These are phyloP conservation scores for Hydrocynus forskahlii DNA, from an alignment of 2,797 vertebrate genomes.

Conservation along the genomic window DNA sequence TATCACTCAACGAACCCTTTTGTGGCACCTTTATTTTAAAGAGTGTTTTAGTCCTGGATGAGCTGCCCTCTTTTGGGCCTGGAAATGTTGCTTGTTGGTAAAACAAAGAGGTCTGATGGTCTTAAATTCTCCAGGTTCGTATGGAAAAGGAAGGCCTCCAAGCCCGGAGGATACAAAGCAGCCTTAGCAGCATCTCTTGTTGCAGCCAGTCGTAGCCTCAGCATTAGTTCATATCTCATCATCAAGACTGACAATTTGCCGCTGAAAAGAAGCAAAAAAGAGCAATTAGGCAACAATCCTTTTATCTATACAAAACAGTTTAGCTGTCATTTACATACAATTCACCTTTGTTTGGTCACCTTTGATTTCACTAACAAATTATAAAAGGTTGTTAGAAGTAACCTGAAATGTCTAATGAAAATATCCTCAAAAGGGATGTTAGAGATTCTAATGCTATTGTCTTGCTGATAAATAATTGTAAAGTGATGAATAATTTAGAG, in stretches of 20 bases:
- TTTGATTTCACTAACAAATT: not conserved
- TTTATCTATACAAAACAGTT: not conserved
- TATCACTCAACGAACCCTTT: no score
- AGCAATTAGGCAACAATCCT: not conserved
- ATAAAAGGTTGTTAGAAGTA: not conserved
- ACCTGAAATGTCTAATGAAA: not conserved
- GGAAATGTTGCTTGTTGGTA: not conserved
- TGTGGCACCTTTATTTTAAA: no score
- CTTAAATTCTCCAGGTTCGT: slow-evolving; percentile 44
- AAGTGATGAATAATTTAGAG: not conserved
- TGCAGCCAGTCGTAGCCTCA: slow-evolving; percentile 67
- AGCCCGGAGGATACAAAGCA: not conserved
- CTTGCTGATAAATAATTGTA: not conserved
- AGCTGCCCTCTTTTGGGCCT: not conserved
- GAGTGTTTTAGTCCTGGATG: not conserved
- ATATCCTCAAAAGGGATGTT: not conserved
- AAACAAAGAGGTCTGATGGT: slow-evolving; percentile 49
- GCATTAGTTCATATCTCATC: slow-evolving; percentile 79
- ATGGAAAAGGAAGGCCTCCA: slow-evolving; percentile 43
- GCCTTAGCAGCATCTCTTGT: slow-evolving; percentile 14
- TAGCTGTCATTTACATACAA: not conserved
- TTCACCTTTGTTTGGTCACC: not conserved
- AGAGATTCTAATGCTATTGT: not conserved
- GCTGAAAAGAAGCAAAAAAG: slow-evolving; percentile 68
- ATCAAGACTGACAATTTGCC: slow-evolving; percentile 85